Percentiles rank a stretch among this genome's conserved stretches.
These are phyloP conservation scores for Arremon brunneinucha DNA, from an alignment of 2,797 vertebrate species.

Conservation along the genomic window DNA sequence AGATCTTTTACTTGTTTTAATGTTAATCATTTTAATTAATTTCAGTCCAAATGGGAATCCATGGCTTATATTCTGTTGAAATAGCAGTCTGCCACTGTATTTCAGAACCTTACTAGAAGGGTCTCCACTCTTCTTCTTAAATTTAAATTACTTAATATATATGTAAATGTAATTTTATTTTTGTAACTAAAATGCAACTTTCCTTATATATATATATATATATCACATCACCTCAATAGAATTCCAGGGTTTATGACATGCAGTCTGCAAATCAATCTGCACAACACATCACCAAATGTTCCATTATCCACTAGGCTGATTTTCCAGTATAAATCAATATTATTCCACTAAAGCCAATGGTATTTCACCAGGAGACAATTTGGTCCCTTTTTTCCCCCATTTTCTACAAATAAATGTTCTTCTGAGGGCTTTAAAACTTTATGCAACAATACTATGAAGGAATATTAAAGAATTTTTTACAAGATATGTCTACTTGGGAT, in stretches of 20 bases:
- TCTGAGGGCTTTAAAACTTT: background rate
- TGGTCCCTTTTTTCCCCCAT: background rate
- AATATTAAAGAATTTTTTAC: background rate
- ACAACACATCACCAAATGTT: background rate
- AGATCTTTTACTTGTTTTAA: constrained; percentile 25
- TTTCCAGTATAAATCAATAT: background rate
- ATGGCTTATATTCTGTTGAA: constrained; percentile 16
- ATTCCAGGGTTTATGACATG: constrained; percentile 12
- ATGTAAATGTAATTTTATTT: constrained; percentile 63
- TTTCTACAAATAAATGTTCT: background rate
- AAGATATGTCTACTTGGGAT: background rate
- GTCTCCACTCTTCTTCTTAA: constrained; percentile 48
- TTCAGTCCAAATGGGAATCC: constrained; percentile 4
- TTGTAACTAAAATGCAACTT: constrained; percentile 43
- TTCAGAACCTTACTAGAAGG: constrained; percentile 46
- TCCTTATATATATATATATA: background rate
- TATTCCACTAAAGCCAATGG: background rate
- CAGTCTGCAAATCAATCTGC: constrained; percentile 40
- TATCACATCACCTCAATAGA: background rate
- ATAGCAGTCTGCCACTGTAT: constrained; percentile 34
- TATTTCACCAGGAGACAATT: background rate
- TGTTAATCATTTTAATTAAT: constrained; percentile 39
- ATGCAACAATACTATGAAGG: background rate
- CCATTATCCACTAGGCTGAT: background rate
- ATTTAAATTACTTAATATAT: constrained; percentile 55